Percentiles rank a stretch among this genome's conserved stretches.
Conservation (phyloP, 2,888 invertebrate genomes). For the Cataglyphis albicans region DNA sequence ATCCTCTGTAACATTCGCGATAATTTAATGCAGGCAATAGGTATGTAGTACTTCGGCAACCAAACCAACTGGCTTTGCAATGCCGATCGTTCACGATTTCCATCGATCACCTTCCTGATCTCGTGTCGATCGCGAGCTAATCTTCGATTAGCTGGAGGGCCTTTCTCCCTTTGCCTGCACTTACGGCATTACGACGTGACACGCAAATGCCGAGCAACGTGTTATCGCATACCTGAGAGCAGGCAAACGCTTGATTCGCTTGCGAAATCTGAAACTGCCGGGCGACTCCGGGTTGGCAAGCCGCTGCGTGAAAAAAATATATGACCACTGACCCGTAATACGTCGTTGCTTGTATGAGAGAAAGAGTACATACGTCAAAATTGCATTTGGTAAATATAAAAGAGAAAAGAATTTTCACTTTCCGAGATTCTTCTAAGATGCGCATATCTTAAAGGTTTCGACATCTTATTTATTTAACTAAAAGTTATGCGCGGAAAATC, state of each 20-base stretch:
- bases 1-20: background rate
- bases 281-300: constrained; percentile 61
- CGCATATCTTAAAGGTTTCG: background rate
- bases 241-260: constrained; percentile 68
- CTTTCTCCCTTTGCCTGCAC: constrained; percentile 60
- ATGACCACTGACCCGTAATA: constrained; percentile 68
- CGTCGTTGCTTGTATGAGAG: constrained; percentile 9
- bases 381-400: background rate
- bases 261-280: constrained; percentile 71
- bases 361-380: background rate
- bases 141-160: constrained; percentile 68
- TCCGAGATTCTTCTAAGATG: background rate
- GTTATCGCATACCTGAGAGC: constrained; percentile 66
- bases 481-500: background rate
- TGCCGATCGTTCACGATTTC: constrained; percentile 57
- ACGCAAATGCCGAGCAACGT: constrained; percentile 71
- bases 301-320: constrained; percentile 59
- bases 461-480: background rate
- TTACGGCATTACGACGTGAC: constrained; percentile 67
- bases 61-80: constrained; percentile 17
- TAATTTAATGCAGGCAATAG: background rate
- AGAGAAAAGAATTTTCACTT: background rate
- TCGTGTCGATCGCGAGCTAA: constrained; percentile 69
- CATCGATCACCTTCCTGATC: constrained; percentile 66
- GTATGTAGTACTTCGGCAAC: constrained; percentile 8